phyloP scores from a whole-genome alignment of 2,888 invertebrate genomes.

The Carterocephalus palaemon region DNA sequence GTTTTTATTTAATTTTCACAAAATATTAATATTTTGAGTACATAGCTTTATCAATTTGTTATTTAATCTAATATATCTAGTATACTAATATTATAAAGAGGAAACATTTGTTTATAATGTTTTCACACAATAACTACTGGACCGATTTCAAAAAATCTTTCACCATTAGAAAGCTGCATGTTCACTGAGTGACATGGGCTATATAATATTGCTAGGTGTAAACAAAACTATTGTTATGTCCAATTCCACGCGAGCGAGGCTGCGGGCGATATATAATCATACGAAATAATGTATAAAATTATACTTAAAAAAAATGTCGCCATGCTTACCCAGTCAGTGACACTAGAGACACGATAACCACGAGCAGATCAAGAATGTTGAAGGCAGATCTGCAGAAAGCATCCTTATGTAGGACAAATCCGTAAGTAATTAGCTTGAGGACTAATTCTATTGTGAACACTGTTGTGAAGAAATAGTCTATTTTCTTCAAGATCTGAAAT shows the following conservation, averaged over 20 bases:
- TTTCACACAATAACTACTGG: too few species aligned
- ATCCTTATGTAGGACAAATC: conserved; percentile 97
- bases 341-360: conserved; percentile 97
- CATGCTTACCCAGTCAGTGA: conserved; percentile 86
- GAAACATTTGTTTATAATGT: too few species aligned
- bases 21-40: too few species aligned
- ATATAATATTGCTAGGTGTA: too few species aligned
- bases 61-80: background rate
- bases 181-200: too few species aligned
- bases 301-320: background rate
- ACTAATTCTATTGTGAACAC: conserved; percentile 97
- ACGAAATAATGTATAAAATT: background rate
- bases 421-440: conserved; percentile 96
- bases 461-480: conserved; percentile 98
- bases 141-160: too few species aligned
- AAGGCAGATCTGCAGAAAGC: conserved; percentile 99
- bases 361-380: conserved; percentile 97
- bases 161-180: too few species aligned
- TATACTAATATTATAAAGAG: too few species aligned
- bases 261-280: background rate
- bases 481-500: conserved; percentile 91
- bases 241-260: too few species aligned
- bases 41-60: too few species aligned
- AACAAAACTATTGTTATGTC: too few species aligned
- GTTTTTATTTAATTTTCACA: too few species aligned